A percentile compares a stretch with the other conserved stretches of the same genome.
Conservation (phyloP, 2,888 invertebrate genomes). For the Hydrotaea cyrtoneurina region DNA sequence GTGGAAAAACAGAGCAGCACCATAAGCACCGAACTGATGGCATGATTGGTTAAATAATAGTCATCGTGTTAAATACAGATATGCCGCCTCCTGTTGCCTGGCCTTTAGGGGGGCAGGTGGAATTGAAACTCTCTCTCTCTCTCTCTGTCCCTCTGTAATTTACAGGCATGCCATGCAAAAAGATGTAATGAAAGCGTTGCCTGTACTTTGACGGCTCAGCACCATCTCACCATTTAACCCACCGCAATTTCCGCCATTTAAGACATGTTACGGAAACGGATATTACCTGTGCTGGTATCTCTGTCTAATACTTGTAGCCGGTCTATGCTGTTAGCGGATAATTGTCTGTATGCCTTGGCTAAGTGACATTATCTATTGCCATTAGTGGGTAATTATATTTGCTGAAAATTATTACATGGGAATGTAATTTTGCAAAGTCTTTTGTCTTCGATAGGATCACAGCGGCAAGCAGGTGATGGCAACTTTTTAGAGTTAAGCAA, state of each 20-base stretch:
- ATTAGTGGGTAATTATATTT: constrained; percentile 37
- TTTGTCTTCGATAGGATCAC: background rate
- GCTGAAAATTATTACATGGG: constrained; percentile 3
- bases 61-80: background rate
- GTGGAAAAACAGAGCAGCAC: background rate
- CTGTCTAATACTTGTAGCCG: background rate
- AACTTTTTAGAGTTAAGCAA: background rate
- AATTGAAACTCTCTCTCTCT: constrained; percentile 28
- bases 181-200: constrained; percentile 18
- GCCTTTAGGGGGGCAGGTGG: constrained; percentile 42
- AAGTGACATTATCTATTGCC: constrained; percentile 43
- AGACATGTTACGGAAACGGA: constrained; percentile 59
- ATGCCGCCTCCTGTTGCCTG: background rate
- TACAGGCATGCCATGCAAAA: constrained; percentile 26
- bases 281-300: constrained; percentile 42
- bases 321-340: background rate
- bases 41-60: constrained; percentile 39
- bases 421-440: background rate
- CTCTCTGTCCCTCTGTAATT: background rate
- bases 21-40: background rate
- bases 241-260: constrained; percentile 60
- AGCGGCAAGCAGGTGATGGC: background rate
- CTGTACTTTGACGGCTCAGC: background rate
- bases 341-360: background rate
- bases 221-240: background rate